Percentiles rank a stretch among this genome's conserved stretches.
Evolutionary conservation across 2,888 invertebrate genomes (phyloP).

Genomic region (Leucophora obtusa): DNA sequence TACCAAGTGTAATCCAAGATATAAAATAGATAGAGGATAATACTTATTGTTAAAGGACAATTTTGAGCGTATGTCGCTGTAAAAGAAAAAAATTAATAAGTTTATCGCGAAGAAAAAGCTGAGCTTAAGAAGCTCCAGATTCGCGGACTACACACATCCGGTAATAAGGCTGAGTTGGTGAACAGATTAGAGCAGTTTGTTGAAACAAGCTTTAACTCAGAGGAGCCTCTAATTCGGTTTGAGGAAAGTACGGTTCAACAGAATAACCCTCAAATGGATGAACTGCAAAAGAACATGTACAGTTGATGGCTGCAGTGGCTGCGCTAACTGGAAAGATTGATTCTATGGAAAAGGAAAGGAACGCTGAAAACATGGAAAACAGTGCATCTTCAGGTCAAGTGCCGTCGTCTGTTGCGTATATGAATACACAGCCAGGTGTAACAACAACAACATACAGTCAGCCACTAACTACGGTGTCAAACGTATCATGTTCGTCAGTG

Average conservation of each 20-base stretch:
- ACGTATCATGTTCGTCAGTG: too few species aligned
- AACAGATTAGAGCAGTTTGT: slow-evolving; percentile 3
- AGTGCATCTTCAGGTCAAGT: too few species aligned
- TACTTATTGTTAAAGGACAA: too few species aligned
- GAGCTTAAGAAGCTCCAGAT: slow-evolving; percentile 6
- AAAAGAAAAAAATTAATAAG: too few species aligned
- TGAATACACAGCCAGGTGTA: too few species aligned
- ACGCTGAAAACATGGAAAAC: background rate
- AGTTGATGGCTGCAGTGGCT: background rate
- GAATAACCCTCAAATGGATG: background rate
- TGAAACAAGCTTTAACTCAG: background rate
- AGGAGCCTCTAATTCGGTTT: background rate
- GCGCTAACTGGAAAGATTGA: background rate
- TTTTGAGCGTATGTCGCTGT: too few species aligned
- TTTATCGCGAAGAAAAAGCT: too few species aligned
- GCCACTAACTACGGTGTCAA: too few species aligned
- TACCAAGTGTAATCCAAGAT: too few species aligned
- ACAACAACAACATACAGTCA: too few species aligned
- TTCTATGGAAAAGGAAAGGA: background rate
- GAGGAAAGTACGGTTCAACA: background rate
- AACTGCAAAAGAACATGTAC: background rate
- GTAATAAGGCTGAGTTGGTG: slow-evolving; percentile 25
- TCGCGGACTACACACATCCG: background rate
- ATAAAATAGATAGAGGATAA: too few species aligned
- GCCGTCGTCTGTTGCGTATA: too few species aligned